A percentile compares a stretch with the other conserved stretches of the same genome.
These are phyloP conservation scores for Gymnoscopelus braueri DNA, from an alignment of 2,797 vertebrate genomes.

Conservation along the genomic window DNA sequence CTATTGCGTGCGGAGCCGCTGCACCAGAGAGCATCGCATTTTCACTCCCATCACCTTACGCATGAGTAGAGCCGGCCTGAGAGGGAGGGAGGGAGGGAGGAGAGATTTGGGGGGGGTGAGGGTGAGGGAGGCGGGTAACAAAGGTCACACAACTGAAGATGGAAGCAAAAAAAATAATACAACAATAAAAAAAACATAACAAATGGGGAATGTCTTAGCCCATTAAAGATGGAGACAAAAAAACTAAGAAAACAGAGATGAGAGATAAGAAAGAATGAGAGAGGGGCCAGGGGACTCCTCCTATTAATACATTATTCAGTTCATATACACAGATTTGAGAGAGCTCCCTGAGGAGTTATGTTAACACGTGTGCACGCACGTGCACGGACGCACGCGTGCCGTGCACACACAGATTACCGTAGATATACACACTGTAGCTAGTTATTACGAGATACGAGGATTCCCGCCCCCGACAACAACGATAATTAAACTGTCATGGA, in stretches of 20 bases:
- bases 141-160: conserved; percentile 38
- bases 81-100: conserved; percentile 54
- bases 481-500: no score
- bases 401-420: not conserved
- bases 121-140: not conserved
- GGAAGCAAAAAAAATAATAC: conserved; percentile 42
- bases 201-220: no score
- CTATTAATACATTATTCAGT: conserved; percentile 74
- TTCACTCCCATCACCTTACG: conserved; percentile 71
- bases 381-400: conserved; percentile 8
- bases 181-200: no score
- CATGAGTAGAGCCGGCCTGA: conserved; percentile 72
- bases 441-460: no score
- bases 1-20: conserved; percentile 75
- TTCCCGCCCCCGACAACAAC: no score
- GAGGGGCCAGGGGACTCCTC: conserved; percentile 3
- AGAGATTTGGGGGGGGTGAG: not conserved
- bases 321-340: conserved; percentile 61
- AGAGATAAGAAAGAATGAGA: conserved; percentile 33
- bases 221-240: conserved; percentile 23
- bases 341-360: conserved; percentile 51
- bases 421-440: not conserved
- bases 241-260: conserved; percentile 26
- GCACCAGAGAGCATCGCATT: conserved; percentile 66
- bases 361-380: conserved; percentile 1